These are phyloP conservation scores for Mareca strepera DNA, from an alignment of 2,797 vertebrate species.

Conservation along the genomic window DNA sequence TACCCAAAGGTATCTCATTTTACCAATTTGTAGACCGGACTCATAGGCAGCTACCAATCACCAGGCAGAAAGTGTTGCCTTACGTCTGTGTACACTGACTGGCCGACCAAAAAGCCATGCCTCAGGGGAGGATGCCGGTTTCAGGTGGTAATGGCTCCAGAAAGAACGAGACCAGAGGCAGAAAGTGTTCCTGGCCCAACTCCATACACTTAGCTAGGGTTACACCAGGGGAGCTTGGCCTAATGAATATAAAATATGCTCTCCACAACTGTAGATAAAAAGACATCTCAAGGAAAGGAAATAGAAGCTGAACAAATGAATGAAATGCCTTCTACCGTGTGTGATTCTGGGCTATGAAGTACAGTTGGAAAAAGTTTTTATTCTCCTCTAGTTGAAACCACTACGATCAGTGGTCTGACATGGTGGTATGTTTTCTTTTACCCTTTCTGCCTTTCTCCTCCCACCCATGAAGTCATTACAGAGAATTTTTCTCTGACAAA, in stretches of 20 bases:
- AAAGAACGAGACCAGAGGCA: not conserved
- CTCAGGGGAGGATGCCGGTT: not conserved
- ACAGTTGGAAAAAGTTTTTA: not conserved
- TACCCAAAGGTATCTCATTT: not conserved
- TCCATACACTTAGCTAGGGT: not conserved
- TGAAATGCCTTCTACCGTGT: not conserved
- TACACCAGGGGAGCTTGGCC: not conserved
- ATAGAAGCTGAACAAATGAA: conserved; percentile 16
- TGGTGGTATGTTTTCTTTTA: not conserved
- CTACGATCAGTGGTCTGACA: not conserved
- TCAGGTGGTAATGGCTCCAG: not conserved
- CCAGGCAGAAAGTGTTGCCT: not conserved
- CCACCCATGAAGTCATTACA: not conserved
- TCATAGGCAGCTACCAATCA: conserved; percentile 4
- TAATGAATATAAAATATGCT: conserved; percentile 8
- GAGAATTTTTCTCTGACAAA: not conserved
- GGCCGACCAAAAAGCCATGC: not conserved
- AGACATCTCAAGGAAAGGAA: not conserved
- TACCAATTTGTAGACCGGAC: not conserved
- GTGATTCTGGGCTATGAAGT: not conserved
- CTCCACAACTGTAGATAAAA: not conserved
- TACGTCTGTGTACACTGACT: rapidly evolving
- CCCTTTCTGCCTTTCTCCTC: not conserved
- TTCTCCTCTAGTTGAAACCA: not conserved
- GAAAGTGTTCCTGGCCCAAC: not conserved